phyloP scores from a whole-genome alignment of 1,140 invertebrate genomes.

The Drosophila simulans region DNA sequence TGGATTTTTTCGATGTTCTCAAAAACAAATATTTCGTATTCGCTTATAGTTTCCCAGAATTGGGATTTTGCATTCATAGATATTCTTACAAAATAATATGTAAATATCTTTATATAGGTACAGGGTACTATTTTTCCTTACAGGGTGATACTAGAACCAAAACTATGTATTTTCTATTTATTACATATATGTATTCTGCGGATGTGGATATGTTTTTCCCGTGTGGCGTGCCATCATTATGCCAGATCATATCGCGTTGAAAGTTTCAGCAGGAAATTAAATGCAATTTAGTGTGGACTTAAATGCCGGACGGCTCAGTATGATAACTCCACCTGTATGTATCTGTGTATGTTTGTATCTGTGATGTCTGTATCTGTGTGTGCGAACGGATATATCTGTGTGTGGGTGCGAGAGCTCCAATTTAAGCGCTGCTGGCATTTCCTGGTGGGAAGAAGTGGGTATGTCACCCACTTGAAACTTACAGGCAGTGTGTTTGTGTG shows the following conservation, averaged over 20 bases:
- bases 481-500: neutral
- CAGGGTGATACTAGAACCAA: too few species aligned
- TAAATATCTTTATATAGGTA: too few species aligned
- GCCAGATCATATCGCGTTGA: slow-evolving; percentile 12
- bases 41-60: too few species aligned
- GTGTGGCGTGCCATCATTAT: slow-evolving; percentile 2
- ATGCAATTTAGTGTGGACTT: slow-evolving; percentile 64
- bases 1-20: too few species aligned
- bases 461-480: slow-evolving; percentile 53
- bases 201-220: neutral
- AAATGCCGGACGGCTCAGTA: slow-evolving; percentile 37
- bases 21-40: too few species aligned
- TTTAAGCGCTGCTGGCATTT: slow-evolving; percentile 68
- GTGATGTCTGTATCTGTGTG: neutral
- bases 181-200: neutral
- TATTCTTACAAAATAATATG: too few species aligned
- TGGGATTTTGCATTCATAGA: too few species aligned
- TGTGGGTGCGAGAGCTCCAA: slow-evolving; percentile 42
- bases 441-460: slow-evolving; percentile 34
- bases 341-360: slow-evolving; percentile 13
- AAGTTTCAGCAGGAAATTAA: slow-evolving; percentile 75
- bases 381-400: slow-evolving; percentile 1
- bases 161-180: slow-evolving; percentile 5
- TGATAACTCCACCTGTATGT: slow-evolving; percentile 56
- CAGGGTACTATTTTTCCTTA: too few species aligned